Conservation (phyloP, 2,113 vertebrate genomes). For the Larimichthys polyactis region DNA sequence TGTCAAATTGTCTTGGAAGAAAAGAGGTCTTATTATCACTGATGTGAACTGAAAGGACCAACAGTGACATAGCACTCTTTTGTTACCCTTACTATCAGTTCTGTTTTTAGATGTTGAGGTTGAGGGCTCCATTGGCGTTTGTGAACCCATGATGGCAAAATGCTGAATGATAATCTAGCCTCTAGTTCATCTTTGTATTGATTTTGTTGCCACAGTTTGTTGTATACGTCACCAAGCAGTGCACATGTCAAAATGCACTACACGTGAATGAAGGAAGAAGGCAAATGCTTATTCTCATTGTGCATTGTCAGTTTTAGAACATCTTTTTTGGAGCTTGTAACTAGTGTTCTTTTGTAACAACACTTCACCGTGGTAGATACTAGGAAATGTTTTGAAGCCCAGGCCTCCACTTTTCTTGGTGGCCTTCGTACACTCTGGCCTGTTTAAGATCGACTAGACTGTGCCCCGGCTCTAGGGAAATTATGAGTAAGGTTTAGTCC, state of each 20-base stretch:
- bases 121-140: not conserved
- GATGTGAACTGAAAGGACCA: constrained; percentile 16
- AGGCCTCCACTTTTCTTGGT: too few relatives aligned
- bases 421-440: too few relatives aligned
- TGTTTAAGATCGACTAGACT: too few relatives aligned
- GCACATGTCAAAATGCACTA: not conserved
- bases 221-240: not conserved
- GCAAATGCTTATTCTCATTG: not conserved
- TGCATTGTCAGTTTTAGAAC: too few relatives aligned
- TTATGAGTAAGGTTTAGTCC: too few relatives aligned
- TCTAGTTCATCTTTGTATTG: not conserved
- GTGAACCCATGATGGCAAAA: not conserved
- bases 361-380: too few relatives aligned
- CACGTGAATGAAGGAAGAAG: not conserved
- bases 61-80: not conserved
- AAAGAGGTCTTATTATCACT: constrained; percentile 18
- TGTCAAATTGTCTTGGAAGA: constrained; percentile 34
- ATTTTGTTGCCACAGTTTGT: not conserved
- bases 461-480: too few relatives aligned
- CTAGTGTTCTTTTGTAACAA: too few relatives aligned
- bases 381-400: too few relatives aligned
- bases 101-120: not conserved
- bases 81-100: not conserved
- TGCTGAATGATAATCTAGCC: not conserved
- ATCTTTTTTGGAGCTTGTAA: too few relatives aligned